Conservation (phyloP, 1,140 invertebrate genomes). For the Chlorops oryzae region DNA sequence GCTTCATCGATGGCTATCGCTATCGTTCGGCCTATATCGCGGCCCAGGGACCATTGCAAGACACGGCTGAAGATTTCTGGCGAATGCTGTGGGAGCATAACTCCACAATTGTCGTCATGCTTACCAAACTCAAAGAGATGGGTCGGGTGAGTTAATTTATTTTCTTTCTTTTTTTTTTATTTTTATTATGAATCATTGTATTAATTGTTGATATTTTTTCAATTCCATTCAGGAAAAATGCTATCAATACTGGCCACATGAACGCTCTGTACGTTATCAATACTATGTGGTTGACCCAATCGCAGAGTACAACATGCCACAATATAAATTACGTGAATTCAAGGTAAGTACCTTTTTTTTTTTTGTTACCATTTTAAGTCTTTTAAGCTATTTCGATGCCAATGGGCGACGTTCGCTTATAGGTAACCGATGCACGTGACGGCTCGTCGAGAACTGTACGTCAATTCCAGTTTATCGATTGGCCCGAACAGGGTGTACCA, state of each 20-base stretch:
- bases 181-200: not conserved
- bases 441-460: constrained; percentile 92
- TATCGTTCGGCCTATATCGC: constrained; percentile 95
- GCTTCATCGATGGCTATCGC: constrained; percentile 91
- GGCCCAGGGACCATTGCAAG: constrained; percentile 91
- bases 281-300: constrained; percentile 98
- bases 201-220: not conserved
- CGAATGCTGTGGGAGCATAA: constrained; percentile 99
- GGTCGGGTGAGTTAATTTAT: constrained; percentile 65
- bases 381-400: too few relatives aligned
- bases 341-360: constrained; percentile 68
- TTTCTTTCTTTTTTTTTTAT: not conserved
- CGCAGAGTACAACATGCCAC: constrained; percentile 99
- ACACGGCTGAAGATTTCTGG: constrained; percentile 99
- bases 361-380: too few relatives aligned
- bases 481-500: constrained; percentile 94
- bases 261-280: constrained; percentile 90
- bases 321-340: constrained; percentile 97
- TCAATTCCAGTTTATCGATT: constrained; percentile 99
- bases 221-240: constrained; percentile 78
- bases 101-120: constrained; percentile 98
- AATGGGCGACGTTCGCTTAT: not conserved
- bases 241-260: constrained; percentile 98
- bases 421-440: constrained; percentile 85
- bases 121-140: constrained; percentile 96